These are phyloP conservation scores for Rhizomys pruinosus DNA, from an alignment of 2,113 vertebrate species.

Conservation along the genomic window DNA sequence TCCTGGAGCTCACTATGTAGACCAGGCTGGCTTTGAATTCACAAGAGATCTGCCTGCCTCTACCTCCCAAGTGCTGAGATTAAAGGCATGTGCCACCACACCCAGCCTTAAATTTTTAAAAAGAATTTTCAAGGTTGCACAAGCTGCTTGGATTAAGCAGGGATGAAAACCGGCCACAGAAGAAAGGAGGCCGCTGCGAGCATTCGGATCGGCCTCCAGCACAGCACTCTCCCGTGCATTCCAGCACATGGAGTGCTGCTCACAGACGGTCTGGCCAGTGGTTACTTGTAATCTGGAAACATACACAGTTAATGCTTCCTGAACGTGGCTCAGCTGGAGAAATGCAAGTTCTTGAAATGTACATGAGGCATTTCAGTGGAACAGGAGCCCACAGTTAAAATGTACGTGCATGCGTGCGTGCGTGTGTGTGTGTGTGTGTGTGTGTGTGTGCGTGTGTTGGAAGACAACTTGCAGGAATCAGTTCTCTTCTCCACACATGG, in stretches of 20 bases:
- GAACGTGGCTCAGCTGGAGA: neutral
- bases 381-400: neutral
- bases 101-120: too few relatives aligned
- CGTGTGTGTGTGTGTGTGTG: too few relatives aligned
- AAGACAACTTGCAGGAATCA: neutral
- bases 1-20: too few relatives aligned
- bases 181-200: neutral
- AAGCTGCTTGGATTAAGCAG: neutral
- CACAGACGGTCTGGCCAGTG: neutral
- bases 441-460: too few relatives aligned
- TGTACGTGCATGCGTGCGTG: neutral
- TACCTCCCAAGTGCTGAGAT: too few relatives aligned
- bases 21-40: too few relatives aligned
- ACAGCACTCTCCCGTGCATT: neutral
- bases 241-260: neutral
- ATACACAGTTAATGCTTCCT: neutral
- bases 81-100: too few relatives aligned
- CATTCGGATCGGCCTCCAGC: too few relatives aligned
- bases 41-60: too few relatives aligned
- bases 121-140: neutral
- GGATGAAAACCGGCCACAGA: neutral
- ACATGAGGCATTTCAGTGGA: neutral
- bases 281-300: too few relatives aligned
- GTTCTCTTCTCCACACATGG: neutral
- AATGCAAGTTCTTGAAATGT: neutral